Conservation (phyloP, 2,797 vertebrate genomes). For the Muscicapa striata region DNA sequence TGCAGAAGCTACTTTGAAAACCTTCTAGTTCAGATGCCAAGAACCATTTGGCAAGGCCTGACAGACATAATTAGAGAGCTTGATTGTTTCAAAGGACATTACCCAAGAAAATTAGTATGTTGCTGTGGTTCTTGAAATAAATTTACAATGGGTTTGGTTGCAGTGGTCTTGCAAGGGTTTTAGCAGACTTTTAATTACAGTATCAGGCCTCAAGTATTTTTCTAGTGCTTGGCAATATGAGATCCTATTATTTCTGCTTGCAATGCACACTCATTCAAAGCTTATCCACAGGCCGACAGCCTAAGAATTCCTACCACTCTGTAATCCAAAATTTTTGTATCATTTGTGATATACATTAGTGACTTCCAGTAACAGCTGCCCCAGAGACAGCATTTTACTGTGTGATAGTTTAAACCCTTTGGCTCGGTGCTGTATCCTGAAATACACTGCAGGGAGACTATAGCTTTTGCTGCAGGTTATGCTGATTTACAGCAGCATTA, state of each 20-base stretch:
- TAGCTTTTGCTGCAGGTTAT: conserved; percentile 35
- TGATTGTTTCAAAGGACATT: conserved; percentile 34
- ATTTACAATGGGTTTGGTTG: conserved; percentile 17
- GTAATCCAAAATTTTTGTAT: conserved; percentile 36
- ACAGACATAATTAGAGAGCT: conserved; percentile 28
- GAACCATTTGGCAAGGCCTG: conserved; percentile 11
- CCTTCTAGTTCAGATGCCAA: background rate
- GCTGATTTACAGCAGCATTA: conserved; percentile 30
- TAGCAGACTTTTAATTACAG: conserved; percentile 36
- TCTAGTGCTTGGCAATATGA: conserved; percentile 33
- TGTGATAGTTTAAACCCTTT: conserved; percentile 32
- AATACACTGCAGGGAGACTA: conserved; percentile 41
- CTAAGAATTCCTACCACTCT: conserved; percentile 16
- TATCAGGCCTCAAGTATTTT: conserved; percentile 15
- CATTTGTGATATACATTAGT: conserved; percentile 57
- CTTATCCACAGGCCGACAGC: conserved; percentile 1
- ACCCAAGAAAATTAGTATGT: conserved; percentile 28
- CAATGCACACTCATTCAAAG: conserved; percentile 8
- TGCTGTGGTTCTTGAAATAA: background rate
- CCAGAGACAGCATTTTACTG: conserved; percentile 53
- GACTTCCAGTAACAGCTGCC: conserved; percentile 61
- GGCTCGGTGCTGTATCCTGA: conserved; percentile 10
- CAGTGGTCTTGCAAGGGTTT: conserved; percentile 46
- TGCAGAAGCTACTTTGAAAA: conserved; percentile 27
- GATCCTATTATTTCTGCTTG: conserved; percentile 32